phyloP scores from a whole-genome alignment of 2,113 vertebrate genomes.

The Hippolais icterina region DNA sequence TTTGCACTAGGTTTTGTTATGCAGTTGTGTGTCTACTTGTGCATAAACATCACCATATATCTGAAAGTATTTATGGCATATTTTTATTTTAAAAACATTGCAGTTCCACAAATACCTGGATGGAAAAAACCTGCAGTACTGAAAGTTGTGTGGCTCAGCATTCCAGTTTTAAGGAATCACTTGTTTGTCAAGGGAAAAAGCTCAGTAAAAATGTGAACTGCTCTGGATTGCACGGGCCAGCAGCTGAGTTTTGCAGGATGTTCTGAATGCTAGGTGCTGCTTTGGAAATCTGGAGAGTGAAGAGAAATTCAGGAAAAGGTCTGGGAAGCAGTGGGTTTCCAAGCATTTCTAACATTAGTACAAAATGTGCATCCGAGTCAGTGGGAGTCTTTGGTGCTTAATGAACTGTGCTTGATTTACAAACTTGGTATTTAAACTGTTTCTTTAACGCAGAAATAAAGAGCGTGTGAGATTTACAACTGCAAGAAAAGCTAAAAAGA shows the following conservation, averaged over 20 bases:
- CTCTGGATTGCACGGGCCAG: accelerated
- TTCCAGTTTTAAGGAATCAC: neutral
- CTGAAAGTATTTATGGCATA: neutral
- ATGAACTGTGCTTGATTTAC: conserved; percentile 37
- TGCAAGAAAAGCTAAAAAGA: neutral
- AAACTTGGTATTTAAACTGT: neutral
- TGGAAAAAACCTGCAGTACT: neutral
- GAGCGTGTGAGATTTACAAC: neutral
- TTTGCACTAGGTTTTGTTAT: neutral
- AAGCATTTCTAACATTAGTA: neutral
- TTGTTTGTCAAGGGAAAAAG: neutral
- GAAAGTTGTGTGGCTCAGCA: neutral
- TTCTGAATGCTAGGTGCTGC: neutral
- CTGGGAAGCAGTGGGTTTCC: neutral
- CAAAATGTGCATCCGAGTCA: conserved; percentile 11
- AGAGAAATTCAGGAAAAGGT: neutral
- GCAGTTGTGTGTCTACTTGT: neutral
- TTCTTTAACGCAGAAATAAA: neutral
- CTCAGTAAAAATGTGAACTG: neutral
- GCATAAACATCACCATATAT: neutral
- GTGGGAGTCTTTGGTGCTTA: conserved; percentile 20
- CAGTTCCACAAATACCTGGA: neutral
- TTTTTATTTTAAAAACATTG: neutral
- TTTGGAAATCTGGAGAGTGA: neutral
- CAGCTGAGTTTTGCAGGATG: neutral